phyloP scores from a whole-genome alignment of 2,888 invertebrate species.

The Cheilosia pagana region DNA sequence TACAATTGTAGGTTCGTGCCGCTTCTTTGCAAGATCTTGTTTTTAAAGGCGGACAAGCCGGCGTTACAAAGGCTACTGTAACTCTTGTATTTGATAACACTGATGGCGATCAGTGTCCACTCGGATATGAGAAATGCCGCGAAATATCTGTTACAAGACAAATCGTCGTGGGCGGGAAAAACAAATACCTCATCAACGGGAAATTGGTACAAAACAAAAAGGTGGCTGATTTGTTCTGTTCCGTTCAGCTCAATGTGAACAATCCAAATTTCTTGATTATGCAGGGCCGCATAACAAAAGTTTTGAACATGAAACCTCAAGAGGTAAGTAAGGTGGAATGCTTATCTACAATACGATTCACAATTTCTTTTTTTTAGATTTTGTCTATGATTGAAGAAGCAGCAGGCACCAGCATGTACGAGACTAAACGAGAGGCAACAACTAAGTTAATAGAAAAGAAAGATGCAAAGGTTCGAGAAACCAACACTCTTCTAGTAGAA shows the following conservation, averaged over 20 bases:
- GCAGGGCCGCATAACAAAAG: constrained; percentile 99
- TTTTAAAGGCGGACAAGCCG: constrained; percentile 98
- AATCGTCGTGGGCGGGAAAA: constrained; percentile 92
- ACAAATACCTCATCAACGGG: constrained; percentile 97
- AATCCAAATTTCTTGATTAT: constrained; percentile 99
- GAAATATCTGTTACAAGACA: constrained; percentile 97
- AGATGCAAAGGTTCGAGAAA: constrained; percentile 93
- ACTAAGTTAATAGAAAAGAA: constrained; percentile 96
- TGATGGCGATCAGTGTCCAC: constrained; percentile 91
- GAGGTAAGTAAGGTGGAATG: constrained; percentile 87
- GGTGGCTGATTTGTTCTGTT: constrained; percentile 97
- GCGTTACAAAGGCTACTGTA: constrained; percentile 97
- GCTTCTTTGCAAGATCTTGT: constrained; percentile 96
- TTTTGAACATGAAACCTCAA: constrained; percentile 98
- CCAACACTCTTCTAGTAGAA: constrained; percentile 90
- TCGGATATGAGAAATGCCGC: constrained; percentile 94
- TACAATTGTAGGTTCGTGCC: constrained; percentile 90
- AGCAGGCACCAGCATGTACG: constrained; percentile 98
- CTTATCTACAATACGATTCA: neutral
- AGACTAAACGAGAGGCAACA: constrained; percentile 94
- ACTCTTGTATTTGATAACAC: constrained; percentile 97
- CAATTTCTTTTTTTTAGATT: constrained; percentile 85
- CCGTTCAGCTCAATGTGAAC: constrained; percentile 98
- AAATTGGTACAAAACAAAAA: constrained; percentile 94
- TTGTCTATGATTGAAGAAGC: constrained; percentile 99